These are phyloP conservation scores for Trichogramma pretiosum DNA, from an alignment of 1,140 invertebrate species.

Conservation along the genomic window DNA sequence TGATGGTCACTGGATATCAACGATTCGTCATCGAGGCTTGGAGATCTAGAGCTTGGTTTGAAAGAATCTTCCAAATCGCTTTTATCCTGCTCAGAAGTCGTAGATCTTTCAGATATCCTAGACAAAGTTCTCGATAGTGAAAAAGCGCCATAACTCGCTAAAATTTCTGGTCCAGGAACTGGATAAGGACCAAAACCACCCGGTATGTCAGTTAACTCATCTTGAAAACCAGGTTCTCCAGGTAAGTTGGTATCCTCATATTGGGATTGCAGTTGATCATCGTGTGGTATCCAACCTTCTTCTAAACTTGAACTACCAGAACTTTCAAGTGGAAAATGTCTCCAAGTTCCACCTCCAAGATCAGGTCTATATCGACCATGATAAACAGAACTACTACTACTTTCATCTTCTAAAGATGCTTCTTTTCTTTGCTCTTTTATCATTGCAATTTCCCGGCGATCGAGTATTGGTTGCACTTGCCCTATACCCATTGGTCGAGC, in stretches of 20 bases:
- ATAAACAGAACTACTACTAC: conserved; percentile 63
- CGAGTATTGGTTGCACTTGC: conserved; percentile 46
- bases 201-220: conserved; percentile 65
- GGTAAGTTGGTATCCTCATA: conserved; percentile 52
- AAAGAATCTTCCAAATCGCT: conserved; percentile 77
- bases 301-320: conserved; percentile 73
- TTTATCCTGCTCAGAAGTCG: conserved; percentile 71
- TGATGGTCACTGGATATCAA: conserved; percentile 73
- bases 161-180: conserved; percentile 57
- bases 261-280: conserved; percentile 52
- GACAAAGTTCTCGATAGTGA: conserved; percentile 66
- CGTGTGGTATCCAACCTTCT: conserved; percentile 67
- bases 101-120: conserved; percentile 77
- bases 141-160: conserved; percentile 61
- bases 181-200: conserved; percentile 64
- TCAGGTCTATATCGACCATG: conserved; percentile 47
- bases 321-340: conserved; percentile 69
- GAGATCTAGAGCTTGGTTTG: conserved; percentile 68
- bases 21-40: conserved; percentile 75
- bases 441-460: conserved; percentile 36
- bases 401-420: conserved; percentile 42
- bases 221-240: conserved; percentile 58
- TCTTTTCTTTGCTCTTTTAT: conserved; percentile 31
- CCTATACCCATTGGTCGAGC: conserved; percentile 66
- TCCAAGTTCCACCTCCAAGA: conserved; percentile 60